Conservation (phyloP, 1,140 invertebrate genomes). For the Trichonephila clavipes region DNA sequence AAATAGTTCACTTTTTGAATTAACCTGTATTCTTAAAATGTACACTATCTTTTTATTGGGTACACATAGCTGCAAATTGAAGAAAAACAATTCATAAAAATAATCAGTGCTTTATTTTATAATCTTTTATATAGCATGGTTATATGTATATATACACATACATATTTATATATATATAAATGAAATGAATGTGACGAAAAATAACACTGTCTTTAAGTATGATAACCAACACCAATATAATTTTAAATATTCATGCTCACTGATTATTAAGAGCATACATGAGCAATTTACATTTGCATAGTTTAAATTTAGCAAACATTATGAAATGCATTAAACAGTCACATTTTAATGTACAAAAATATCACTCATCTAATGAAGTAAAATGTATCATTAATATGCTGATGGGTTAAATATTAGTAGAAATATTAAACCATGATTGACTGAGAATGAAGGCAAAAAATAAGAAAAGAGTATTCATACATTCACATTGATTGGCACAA, state of each 20-base stretch:
- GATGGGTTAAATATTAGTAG: constrained; percentile 23
- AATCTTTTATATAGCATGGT: constrained; percentile 51
- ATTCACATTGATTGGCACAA: background rate
- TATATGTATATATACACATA: constrained; percentile 38
- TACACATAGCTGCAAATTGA: background rate
- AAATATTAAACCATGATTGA: constrained; percentile 23
- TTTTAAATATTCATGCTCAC: constrained; percentile 34
- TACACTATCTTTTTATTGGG: too few relatives aligned
- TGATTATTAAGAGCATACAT: constrained; percentile 4
- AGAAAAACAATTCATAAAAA: constrained; percentile 44
- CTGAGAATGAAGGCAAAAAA: background rate
- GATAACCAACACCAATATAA: constrained; percentile 65
- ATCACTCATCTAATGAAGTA: constrained; percentile 43
- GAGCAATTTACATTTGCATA: constrained; percentile 46
- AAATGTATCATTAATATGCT: background rate
- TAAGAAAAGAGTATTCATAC: background rate
- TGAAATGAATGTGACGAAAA: constrained; percentile 45
- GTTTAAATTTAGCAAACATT: constrained; percentile 25
- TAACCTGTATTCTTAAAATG: too few relatives aligned
- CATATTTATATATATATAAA: constrained; percentile 41
- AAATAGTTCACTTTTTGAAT: too few relatives aligned
- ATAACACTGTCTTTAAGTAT: constrained; percentile 46
- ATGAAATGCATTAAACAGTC: constrained; percentile 21
- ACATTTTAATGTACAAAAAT: constrained; percentile 49
- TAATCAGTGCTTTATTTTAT: constrained; percentile 73